phyloP scores from a whole-genome alignment of 2,888 invertebrate species.

The Lithophane semibrunnea region DNA sequence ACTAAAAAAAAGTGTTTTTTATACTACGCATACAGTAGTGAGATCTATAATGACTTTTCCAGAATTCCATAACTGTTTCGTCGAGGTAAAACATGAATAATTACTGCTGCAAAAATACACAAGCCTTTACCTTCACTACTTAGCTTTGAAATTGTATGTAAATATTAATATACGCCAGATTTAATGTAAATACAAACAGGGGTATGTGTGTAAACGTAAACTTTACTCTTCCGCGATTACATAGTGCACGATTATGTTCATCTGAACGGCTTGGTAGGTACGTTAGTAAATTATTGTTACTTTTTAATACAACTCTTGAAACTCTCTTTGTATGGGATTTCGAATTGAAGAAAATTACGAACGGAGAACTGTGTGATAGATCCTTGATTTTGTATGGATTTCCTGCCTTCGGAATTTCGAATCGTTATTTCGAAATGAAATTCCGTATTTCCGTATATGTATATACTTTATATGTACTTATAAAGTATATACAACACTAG shows the following conservation, averaged over 20 bases:
- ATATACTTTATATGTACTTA: too few species aligned
- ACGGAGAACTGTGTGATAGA: too few species aligned
- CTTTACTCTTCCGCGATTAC: neutral
- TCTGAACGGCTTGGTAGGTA: neutral
- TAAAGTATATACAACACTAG: neutral
- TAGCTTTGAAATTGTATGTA: constrained; percentile 1
- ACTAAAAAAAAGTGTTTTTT: constrained; percentile 9
- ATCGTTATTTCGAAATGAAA: too few species aligned
- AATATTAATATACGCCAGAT: constrained; percentile 4
- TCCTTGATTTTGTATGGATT: too few species aligned
- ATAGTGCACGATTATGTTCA: neutral
- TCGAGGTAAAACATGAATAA: neutral
- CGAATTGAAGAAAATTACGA: too few species aligned
- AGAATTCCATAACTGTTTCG: neutral
- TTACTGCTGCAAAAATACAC: constrained; percentile 20
- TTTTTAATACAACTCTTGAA: neutral
- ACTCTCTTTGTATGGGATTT: too few species aligned
- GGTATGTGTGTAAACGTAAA: neutral
- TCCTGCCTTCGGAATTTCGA: too few species aligned
- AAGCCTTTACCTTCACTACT: neutral
- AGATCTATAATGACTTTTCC: constrained; percentile 4
- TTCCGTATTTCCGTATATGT: too few species aligned
- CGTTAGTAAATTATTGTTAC: neutral
- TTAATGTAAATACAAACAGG: constrained; percentile 6
- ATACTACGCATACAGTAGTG: constrained; percentile 2